Evolutionary conservation across 2,113 vertebrate species (phyloP).

Genomic region (Centrocercus urophasianus): DNA sequence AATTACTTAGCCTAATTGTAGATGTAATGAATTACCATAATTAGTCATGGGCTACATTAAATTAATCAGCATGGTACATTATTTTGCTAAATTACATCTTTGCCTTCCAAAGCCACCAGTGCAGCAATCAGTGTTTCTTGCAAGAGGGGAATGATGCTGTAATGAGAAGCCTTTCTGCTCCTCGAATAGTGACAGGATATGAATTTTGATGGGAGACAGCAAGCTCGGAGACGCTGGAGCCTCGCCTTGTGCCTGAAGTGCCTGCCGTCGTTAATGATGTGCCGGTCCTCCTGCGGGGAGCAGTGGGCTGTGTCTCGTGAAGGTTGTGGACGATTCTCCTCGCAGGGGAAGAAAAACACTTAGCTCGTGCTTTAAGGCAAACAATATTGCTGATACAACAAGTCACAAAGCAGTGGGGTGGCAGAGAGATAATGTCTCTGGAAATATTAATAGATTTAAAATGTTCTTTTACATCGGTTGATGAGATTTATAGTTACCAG

Average conservation of each 20-base stretch:
- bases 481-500: slow-evolving; percentile 85
- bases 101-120: slow-evolving; percentile 91
- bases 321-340: slow-evolving; percentile 81
- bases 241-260: slow-evolving; percentile 84
- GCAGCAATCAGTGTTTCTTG: slow-evolving; percentile 89
- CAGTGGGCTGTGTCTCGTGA: slow-evolving; percentile 82
- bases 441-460: slow-evolving; percentile 88
- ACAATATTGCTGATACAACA: slow-evolving; percentile 84
- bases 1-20: slow-evolving; percentile 99
- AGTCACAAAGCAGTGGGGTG: slow-evolving; percentile 85
- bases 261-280: slow-evolving; percentile 85
- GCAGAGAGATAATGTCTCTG: slow-evolving; percentile 83
- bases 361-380: slow-evolving; percentile 86
- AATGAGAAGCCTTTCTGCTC: slow-evolving; percentile 88
- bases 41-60: slow-evolving; percentile 99
- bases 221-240: slow-evolving; percentile 81
- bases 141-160: slow-evolving; percentile 86
- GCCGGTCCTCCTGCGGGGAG: slow-evolving; percentile 82
- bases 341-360: slow-evolving; percentile 85
- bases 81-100: slow-evolving; percentile 95
- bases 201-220: slow-evolving; percentile 86
- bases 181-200: slow-evolving; percentile 83
- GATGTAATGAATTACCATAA: slow-evolving; percentile 99
- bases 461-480: slow-evolving; percentile 82
- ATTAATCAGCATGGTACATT: slow-evolving; percentile 93